Conservation (phyloP, 2,888 invertebrate species). For the Eristalis arbustorum region DNA sequence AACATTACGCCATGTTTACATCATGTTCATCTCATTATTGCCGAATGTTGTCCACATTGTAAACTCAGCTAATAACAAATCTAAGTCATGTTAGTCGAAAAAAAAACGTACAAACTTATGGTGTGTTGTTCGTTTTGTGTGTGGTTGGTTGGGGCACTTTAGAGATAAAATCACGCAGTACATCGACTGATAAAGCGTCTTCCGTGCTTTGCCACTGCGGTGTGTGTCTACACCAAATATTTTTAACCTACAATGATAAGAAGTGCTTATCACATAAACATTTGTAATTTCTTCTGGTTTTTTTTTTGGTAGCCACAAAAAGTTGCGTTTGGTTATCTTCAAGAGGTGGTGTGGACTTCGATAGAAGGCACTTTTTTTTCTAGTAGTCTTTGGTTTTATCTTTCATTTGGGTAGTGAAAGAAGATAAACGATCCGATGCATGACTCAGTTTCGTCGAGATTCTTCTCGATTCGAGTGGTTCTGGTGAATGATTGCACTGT, state of each 20-base stretch:
- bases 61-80: constrained; percentile 62
- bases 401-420: constrained; percentile 45
- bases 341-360: too few species aligned
- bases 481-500: neutral
- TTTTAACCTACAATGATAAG: constrained; percentile 58
- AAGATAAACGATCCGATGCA: neutral
- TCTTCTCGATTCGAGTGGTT: constrained; percentile 19
- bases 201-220: constrained; percentile 13
- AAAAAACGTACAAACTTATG: neutral
- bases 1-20: constrained; percentile 54
- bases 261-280: constrained; percentile 56
- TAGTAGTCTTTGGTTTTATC: constrained; percentile 54
- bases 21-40: constrained; percentile 47
- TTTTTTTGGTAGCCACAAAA: constrained; percentile 40
- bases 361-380: neutral
- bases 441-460: constrained; percentile 33
- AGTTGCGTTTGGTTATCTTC: constrained; percentile 24
- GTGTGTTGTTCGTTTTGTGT: neutral
- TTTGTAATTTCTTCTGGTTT: constrained; percentile 58
- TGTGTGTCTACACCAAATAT: constrained; percentile 11
- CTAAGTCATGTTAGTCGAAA: constrained; percentile 46
- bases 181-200: constrained; percentile 57
- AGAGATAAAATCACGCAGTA: constrained; percentile 57
- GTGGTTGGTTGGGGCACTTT: constrained; percentile 32
- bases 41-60: constrained; percentile 40